Conservation (phyloP, 1,140 invertebrate species). For the Drosophila fuyamai region DNA sequence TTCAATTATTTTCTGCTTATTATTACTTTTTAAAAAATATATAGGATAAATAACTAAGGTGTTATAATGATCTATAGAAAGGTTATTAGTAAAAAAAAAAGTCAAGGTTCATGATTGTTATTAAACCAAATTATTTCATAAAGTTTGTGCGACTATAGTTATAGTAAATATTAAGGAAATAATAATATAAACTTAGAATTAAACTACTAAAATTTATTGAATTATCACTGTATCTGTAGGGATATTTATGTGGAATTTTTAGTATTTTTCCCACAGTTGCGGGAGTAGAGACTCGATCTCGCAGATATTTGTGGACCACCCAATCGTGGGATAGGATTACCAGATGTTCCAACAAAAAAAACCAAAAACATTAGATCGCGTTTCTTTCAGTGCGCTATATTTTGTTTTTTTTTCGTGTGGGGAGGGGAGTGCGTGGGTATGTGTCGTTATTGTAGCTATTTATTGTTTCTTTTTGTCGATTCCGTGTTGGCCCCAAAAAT, state of each 20-base stretch:
- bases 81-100: too few species aligned
- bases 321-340: constrained; percentile 16
- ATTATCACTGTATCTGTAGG: neutral
- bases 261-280: constrained; percentile 7
- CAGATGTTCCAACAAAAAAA: constrained; percentile 11
- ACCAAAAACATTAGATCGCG: neutral
- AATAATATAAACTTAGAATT: too few species aligned
- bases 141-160: too few species aligned
- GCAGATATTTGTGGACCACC: constrained; percentile 6
- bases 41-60: too few species aligned
- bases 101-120: too few species aligned
- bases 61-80: too few species aligned
- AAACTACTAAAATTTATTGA: neutral
- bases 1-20: too few species aligned
- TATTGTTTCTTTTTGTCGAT: constrained; percentile 13
- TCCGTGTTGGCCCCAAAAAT: constrained; percentile 68
- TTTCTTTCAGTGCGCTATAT: neutral
- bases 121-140: too few species aligned
- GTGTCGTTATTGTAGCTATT: constrained; percentile 10
- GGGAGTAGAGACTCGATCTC: constrained; percentile 4
- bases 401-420: neutral
- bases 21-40: too few species aligned
- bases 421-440: constrained; percentile 5
- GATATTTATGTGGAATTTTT: constrained; percentile 6
- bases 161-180: too few species aligned